Base-by-base conservation (phyloP, 2,888 invertebrate species). In the Trichacis sp. region DNA sequence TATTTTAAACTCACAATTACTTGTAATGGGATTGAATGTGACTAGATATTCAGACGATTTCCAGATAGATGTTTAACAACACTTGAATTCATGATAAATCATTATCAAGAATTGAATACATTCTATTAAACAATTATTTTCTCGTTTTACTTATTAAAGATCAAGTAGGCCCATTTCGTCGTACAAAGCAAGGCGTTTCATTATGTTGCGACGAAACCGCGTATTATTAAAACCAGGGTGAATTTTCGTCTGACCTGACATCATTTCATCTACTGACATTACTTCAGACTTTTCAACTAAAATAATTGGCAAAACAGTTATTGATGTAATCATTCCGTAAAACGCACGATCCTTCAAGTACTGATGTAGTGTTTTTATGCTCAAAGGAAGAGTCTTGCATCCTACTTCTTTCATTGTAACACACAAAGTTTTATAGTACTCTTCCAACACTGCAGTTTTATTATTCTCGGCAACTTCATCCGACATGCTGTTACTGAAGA, bases 401-500 rank as follows among this genome's bases (percentile, higher is more conserved):
- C 71, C 69, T 0, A 79, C 12, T 43, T 67, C 59, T 12, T 70
- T 68, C 81, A 84, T 79, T 4, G 68, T 71, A 6, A 18, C n/a
- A 0, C 53, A 18, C 1, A 84, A 43, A 0, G 63, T 68, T 1
- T 43, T 14, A 3, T 65, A 40, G 57, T 84, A 84, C 29, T 79
- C 80, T 0, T 70, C 57, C 1, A 81, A 29, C 1, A 84, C 36
- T 0, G 15, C 1, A 0, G 75, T 70, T 6, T 18, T 72, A 18
- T 74, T 58, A n/a, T 73, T 56, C 0, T 69, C 14, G 6, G 64
- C 53, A 1, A 78, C 69, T 0, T 77, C 72, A 14, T 69, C 66
- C 11, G 61, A 53, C 4, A 73, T 55, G 48, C 85, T 86, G 0
- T 85, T 86, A 11, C 81, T 80, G 14, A 86, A 73, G 64, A 87